Base-by-base conservation (phyloP, 1,140 invertebrate species). In the Calliphora vicina region DNA sequence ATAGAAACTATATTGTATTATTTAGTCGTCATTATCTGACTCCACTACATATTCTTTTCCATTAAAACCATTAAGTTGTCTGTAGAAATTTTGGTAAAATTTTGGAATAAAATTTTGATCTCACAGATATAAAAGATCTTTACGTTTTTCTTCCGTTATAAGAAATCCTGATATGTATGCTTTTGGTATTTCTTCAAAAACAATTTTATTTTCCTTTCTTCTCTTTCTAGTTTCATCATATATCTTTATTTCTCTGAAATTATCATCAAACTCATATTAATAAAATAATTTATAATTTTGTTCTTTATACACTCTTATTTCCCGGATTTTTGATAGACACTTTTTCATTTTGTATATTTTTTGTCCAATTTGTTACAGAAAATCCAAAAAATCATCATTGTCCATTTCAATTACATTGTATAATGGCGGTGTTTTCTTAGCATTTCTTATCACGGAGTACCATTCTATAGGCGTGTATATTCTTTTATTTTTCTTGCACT, bases 341-440 rank as follows among this genome's bases (percentile, higher is more conserved):
- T 72, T 72, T 72, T 72, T 72, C 20, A 72, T 72, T 72, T 72
- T 27, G n/a, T 26, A 20, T 72, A 72, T 72, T 72, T 72, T 72
- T 72, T 26, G 26, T 35, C 72, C 72, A 74, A 74, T 74, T 74
- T 42, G 15, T 26, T 13, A 17, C 43, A 45, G 71, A 23, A 74
- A 74, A 35, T 74, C 17, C 15, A 74, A 74, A 74, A 74, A 74
- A 74, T 74, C 29, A 6, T 17, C 72, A 42, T 74, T 35, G 13
- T 74, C 72, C 72, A 74, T 74, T 74, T 74, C 72, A 29, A 74
- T 74, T n/a, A 74, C 29, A n/a, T 74, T 61, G n/a, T 61, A 61
- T 20, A 74, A 35, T n/a, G 72, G 72, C 13, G 12, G 26, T n/a
- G 12, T 74, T 13, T 72, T 72, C 72, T 74, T 74, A 17, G 27